Conservation (phyloP, 2,888 invertebrate species). For the Acanthococcus lagerstroemiae region DNA sequence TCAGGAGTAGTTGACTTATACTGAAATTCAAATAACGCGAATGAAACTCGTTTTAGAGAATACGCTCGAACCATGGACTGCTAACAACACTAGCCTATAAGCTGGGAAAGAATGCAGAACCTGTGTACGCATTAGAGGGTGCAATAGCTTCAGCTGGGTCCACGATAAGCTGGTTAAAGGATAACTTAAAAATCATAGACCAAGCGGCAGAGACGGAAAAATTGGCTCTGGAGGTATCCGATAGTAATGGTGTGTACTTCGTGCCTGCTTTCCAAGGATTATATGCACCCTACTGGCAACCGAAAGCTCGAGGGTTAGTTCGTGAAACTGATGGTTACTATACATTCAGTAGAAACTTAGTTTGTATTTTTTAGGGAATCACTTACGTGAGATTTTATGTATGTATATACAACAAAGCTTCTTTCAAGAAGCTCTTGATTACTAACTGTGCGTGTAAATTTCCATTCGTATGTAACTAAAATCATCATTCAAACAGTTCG, state of each 20-base stretch:
- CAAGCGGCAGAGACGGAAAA: slow-evolving; percentile 55
- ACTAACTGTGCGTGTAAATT: too few relatives aligned
- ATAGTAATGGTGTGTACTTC: slow-evolving; percentile 91
- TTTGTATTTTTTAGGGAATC: too few relatives aligned
- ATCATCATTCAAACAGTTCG: too few relatives aligned
- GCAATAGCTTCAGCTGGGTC: slow-evolving; percentile 88
- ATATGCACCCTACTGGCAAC: slow-evolving; percentile 96
- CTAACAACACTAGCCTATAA: slow-evolving; percentile 86
- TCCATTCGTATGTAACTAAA: too few relatives aligned
- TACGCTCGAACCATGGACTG: slow-evolving; percentile 77
- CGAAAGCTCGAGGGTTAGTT: slow-evolving; percentile 81
- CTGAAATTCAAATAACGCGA: neutral
- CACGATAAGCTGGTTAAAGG: slow-evolving; percentile 83
- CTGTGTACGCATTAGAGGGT: slow-evolving; percentile 92
- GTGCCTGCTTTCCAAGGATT: slow-evolving; percentile 96
- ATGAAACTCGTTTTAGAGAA: slow-evolving; percentile 45
- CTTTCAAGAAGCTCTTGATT: too few relatives aligned
- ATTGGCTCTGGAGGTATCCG: slow-evolving; percentile 67
- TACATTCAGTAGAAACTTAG: too few relatives aligned
- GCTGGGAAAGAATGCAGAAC: slow-evolving; percentile 67
- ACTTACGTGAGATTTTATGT: too few relatives aligned
- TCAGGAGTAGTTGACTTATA: neutral
- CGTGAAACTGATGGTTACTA: too few relatives aligned
- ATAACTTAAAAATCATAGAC: slow-evolving; percentile 77
- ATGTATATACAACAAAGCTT: too few relatives aligned